Conservation (phyloP, 2,797 vertebrate species). For the Eulemur rubriventer region DNA sequence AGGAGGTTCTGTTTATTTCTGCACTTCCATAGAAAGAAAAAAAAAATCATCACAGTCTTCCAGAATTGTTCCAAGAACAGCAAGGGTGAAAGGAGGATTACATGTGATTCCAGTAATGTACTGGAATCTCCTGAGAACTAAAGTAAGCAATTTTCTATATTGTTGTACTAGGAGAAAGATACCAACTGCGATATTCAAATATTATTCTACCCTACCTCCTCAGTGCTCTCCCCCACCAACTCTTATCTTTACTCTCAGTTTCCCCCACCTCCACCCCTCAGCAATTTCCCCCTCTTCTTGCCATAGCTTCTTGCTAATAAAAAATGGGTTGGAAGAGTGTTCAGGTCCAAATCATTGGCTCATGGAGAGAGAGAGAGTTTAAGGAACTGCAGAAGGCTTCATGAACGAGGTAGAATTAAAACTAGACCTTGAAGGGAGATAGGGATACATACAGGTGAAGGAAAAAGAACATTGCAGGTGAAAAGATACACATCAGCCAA, state of each 20-base stretch:
- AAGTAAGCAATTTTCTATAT: slow-evolving; percentile 32
- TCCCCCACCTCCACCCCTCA: neutral
- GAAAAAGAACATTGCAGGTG: neutral
- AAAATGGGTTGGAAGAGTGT: neutral
- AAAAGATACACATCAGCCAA: neutral
- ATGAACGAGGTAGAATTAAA: neutral
- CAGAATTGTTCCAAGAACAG: slow-evolving; percentile 48
- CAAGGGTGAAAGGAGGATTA: slow-evolving; percentile 44
- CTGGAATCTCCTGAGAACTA: slow-evolving; percentile 65
- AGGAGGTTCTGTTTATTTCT: slow-evolving; percentile 37
- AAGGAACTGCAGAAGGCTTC: neutral
- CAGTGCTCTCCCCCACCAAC: neutral
- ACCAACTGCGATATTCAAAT: neutral
- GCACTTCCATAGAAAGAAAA: neutral
- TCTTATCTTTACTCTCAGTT: neutral
- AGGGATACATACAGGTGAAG: neutral
- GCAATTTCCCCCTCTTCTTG: neutral
- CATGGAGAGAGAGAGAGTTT: neutral
- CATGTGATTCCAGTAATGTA: neutral
- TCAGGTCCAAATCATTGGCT: neutral
- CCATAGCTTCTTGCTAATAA: neutral
- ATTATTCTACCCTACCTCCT: neutral
- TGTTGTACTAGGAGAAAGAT: slow-evolving; percentile 37
- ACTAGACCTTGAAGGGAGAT: neutral
- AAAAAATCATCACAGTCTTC: slow-evolving; percentile 1